A percentile compares a stretch with the other conserved stretches of the same genome.
Evolutionary conservation across 2,113 vertebrate genomes (phyloP).

Genomic region (Mus musculus): GRCm39 chr4:31876501-31877000

Average conservation of each 20-base stretch:
- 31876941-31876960: background rate
- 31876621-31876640: slow-evolving; percentile 4
- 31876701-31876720: slow-evolving; percentile 54
- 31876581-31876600: background rate
- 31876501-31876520: too few species aligned
- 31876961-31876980: background rate
- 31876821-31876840: background rate
- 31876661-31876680: background rate
- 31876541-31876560: background rate
- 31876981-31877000: background rate
- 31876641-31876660: background rate
- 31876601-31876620: background rate
- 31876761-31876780: background rate
- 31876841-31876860: background rate
- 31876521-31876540: background rate
- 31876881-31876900: background rate
- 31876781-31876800: background rate
- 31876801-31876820: background rate
- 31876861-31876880: slow-evolving; percentile 6
- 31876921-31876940: slow-evolving; percentile 10
- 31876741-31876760: background rate
- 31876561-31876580: background rate
- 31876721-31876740: background rate
- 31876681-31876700: slow-evolving; percentile 17
- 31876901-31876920: background rate